These are phyloP conservation scores for Dicycla oo DNA, from an alignment of 2,888 invertebrate species.

Conservation along the genomic window DNA sequence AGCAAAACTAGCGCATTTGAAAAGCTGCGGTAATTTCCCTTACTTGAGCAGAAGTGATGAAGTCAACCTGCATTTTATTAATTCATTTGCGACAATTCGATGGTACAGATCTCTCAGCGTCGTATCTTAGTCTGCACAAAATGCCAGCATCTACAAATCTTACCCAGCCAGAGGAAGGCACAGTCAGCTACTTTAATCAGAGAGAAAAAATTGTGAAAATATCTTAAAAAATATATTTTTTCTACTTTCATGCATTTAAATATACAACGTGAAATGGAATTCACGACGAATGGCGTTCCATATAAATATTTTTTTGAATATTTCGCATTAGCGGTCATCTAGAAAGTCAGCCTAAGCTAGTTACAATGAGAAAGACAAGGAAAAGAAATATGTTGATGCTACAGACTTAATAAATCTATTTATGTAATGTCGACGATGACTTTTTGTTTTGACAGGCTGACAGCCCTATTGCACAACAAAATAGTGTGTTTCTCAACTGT, in stretches of 20 bases:
- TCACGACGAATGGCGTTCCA: constrained; percentile 1
- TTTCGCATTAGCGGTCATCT: background rate
- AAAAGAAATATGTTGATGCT: constrained; percentile 3
- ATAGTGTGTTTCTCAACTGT: constrained; percentile 73
- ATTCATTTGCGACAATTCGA: constrained; percentile 94
- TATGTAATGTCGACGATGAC: constrained; percentile 62
- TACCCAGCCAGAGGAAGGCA: constrained; percentile 79
- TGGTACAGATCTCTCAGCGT: constrained; percentile 90
- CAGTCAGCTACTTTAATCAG: constrained; percentile 86
- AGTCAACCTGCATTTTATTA: constrained; percentile 96
- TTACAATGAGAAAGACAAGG: background rate
- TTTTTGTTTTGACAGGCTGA: constrained; percentile 73
- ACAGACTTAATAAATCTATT: fast-evolving
- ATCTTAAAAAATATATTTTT: constrained; percentile 69
- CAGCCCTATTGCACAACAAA: constrained; percentile 77
- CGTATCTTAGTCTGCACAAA: constrained; percentile 88
- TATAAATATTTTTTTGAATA: fast-evolving
- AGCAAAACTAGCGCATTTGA: constrained; percentile 96
- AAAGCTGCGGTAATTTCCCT: constrained; percentile 97
- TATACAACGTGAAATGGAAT: constrained; percentile 19
- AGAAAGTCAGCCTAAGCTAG: background rate
- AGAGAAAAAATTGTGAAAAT: constrained; percentile 84
- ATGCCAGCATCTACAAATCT: constrained; percentile 71
- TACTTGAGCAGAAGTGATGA: constrained; percentile 96
- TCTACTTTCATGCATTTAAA: background rate